phyloP scores from a whole-genome alignment of 2,797 vertebrate genomes.

The Enteromius anoplus region DNA sequence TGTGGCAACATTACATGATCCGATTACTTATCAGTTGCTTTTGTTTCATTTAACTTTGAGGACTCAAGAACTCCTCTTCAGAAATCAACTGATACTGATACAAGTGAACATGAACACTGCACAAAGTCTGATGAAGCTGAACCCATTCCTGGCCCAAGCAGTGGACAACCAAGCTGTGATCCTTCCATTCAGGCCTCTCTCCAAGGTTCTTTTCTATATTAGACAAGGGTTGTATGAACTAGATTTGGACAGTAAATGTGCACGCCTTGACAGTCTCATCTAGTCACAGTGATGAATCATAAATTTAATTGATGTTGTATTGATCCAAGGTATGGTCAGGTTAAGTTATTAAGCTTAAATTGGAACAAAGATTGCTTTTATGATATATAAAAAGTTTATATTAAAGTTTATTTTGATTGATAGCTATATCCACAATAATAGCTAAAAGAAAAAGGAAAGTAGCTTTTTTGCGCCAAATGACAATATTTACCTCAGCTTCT shows the following conservation, averaged over 20 bases:
- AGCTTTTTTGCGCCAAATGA: neutral
- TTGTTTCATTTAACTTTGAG: slow-evolving; percentile 14
- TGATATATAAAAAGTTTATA: neutral
- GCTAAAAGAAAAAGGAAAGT: too few species aligned
- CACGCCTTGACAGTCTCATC: neutral
- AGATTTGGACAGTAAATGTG: slow-evolving; percentile 14
- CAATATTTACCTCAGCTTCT: neutral
- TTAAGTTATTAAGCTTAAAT: neutral
- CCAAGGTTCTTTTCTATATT: slow-evolving; percentile 42
- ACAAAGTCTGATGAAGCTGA: slow-evolving; percentile 31
- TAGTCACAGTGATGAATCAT: neutral
- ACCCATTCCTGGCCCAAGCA: slow-evolving; percentile 31
- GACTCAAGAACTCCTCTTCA: neutral
- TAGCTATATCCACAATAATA: neutral
- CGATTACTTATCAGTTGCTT: slow-evolving; percentile 7
- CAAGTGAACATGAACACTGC: neutral
- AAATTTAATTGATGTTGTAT: neutral
- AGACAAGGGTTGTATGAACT: neutral
- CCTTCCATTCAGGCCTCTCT: neutral
- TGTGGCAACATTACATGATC: neutral
- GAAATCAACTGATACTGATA: slow-evolving; percentile 2
- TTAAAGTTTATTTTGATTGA: neutral
- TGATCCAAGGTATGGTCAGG: neutral
- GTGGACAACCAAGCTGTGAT: slow-evolving; percentile 41
- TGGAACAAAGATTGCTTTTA: neutral